Evolutionary conservation across 2,888 invertebrate species (phyloP), one percentile per base, ranked within the genome.

Genomic region (Watsonalla cultraria): DNA sequence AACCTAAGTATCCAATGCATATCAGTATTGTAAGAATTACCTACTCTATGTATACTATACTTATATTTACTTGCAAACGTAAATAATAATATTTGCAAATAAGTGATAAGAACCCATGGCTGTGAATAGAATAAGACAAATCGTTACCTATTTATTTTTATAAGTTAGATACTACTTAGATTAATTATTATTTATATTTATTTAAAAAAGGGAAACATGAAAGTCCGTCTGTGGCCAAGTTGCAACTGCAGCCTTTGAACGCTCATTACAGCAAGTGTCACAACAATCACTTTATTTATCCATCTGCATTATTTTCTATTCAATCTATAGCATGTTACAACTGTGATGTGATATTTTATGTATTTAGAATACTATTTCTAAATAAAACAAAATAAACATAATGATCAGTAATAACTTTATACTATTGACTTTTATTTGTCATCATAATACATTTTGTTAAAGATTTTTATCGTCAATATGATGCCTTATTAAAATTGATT

Each of bases 91-190:
- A 11, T 42, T 42, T 42, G 42, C 42, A 7, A 37, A 37, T 37
- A 42, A 5, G 8, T 42, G 61, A 56, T 54, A 53, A 51, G 53
- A 52, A 59, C 54, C 55, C 53, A 63, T 54, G 74, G 74, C 74
- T 49, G 49, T 49, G 49, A 49, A 15, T 49, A 49, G 39, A 5
- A 14, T 49, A 49, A 49, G 37, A 15, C 13, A 48, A 47, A 35
- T 13, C 7, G 14, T 49, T 49, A 39, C 14, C 39, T 37, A 9
- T 37, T 8, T 37, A 6, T 35, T 2, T 37, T 35, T 8, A 11
- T 47, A 34, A 47, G 46, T 15, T 46, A 46, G 13, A 45, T 33
- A 37, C 5, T 37, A 37, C 37, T 8, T 7, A 37, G 7, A 37
- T 37, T 37, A 35, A 37, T 7, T 37, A 5, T 37, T 37, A 37